phyloP scores from a whole-genome alignment of 2,113 vertebrate genomes.

The Proterorhinus semilunaris region DNA sequence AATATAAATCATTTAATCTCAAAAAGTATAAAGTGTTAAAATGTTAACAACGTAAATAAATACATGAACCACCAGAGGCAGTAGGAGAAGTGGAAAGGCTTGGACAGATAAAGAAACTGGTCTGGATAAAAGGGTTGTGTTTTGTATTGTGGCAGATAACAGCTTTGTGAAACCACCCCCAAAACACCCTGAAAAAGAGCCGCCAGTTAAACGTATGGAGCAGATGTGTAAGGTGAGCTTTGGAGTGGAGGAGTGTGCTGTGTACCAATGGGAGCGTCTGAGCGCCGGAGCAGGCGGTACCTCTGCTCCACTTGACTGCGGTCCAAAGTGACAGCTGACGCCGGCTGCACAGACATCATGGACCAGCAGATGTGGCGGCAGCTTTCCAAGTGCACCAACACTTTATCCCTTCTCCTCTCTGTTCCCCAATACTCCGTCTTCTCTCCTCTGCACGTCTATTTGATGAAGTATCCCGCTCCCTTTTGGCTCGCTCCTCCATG shows the following conservation, averaged over 20 bases:
- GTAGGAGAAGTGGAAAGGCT: background rate
- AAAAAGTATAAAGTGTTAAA: no score
- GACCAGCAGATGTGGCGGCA: slow-evolving; percentile 79
- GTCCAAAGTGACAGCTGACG: slow-evolving; percentile 82
- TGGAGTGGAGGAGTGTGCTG: slow-evolving; percentile 35
- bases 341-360: slow-evolving; percentile 74
- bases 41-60: no score
- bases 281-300: slow-evolving; percentile 66
- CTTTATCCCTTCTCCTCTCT: slow-evolving; percentile 60
- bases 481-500: slow-evolving; percentile 11
- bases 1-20: no score
- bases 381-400: slow-evolving; percentile 74
- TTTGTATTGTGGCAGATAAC: background rate
- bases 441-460: slow-evolving; percentile 9
- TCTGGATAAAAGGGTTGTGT: background rate
- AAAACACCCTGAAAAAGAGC: background rate
- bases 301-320: slow-evolving; percentile 77
- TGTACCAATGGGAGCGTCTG: slow-evolving; percentile 51
- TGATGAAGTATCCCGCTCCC: slow-evolving; percentile 12
- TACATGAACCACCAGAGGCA: no score
- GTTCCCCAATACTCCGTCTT: slow-evolving; percentile 18
- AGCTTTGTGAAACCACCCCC: background rate
- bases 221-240: slow-evolving; percentile 13
- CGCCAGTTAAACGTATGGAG: slow-evolving; percentile 6
- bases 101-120: background rate